Evolutionary conservation across 1,140 invertebrate species (phyloP).

Genomic region (Telenomus remus): DNA sequence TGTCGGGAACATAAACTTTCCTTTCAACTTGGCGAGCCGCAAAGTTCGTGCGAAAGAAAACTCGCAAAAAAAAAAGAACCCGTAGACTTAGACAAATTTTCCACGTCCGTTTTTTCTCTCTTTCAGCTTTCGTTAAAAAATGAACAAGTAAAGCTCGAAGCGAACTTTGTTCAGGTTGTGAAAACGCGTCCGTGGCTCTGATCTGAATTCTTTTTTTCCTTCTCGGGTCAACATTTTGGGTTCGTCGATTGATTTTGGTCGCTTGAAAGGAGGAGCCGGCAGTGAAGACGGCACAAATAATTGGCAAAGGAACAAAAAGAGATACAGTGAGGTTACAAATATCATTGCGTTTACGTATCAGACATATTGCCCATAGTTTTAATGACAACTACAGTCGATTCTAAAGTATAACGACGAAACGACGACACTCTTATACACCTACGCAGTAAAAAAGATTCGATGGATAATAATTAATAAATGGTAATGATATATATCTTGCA

Average conservation of each 20-base stretch:
- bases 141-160: no score
- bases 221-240: background rate
- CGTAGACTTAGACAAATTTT: no score
- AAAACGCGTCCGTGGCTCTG: no score
- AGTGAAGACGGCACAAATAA: slow-evolving; percentile 42
- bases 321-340: slow-evolving; percentile 58
- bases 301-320: slow-evolving; percentile 53
- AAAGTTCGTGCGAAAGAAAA: no score
- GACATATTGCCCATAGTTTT: slow-evolving; percentile 40
- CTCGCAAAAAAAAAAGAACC: no score
- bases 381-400: slow-evolving; percentile 52
- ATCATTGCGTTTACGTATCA: slow-evolving; percentile 45
- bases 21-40: background rate
- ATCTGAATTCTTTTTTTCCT: background rate
- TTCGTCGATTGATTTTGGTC: no score
- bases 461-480: slow-evolving; percentile 45
- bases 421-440: slow-evolving; percentile 59
- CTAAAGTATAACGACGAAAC: slow-evolving; percentile 57
- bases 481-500: background rate
- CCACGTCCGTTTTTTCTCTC: no score
- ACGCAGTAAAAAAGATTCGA: slow-evolving; percentile 61
- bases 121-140: no score
- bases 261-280: no score
- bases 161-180: no score
- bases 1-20: slow-evolving; percentile 22